Conservation (phyloP, 2,888 invertebrate species). For the Icerya purchasi region DNA sequence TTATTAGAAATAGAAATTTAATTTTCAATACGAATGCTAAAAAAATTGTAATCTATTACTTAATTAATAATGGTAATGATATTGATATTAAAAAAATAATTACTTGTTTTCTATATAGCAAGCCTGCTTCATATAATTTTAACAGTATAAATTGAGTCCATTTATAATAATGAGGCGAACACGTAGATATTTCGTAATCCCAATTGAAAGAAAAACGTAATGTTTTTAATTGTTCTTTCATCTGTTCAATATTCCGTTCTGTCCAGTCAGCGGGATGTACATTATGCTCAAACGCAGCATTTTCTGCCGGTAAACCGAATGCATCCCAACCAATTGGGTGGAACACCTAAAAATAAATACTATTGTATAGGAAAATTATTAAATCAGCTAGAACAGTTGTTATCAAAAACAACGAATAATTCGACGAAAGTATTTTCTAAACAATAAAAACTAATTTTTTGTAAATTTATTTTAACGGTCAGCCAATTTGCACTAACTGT, state of each 20-base stretch:
- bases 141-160: constrained; percentile 94
- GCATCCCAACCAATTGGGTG: constrained; percentile 99
- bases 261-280: constrained; percentile 77
- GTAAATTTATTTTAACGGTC: too few relatives aligned
- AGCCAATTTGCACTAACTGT: too few relatives aligned
- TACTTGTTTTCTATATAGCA: constrained; percentile 70
- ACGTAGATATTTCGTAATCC: constrained; percentile 73
- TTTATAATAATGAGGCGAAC: constrained; percentile 66
- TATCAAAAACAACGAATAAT: too few relatives aligned
- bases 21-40: too few relatives aligned
- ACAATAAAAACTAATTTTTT: too few relatives aligned
- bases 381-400: too few relatives aligned
- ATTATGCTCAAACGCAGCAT: constrained; percentile 77
- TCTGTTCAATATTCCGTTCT: constrained; percentile 51
- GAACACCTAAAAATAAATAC: constrained; percentile 39
- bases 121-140: constrained; percentile 57
- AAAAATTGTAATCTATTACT: too few relatives aligned
- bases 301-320: constrained; percentile 96
- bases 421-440: too few relatives aligned
- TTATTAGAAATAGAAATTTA: too few relatives aligned
- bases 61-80: too few relatives aligned
- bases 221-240: constrained; percentile 54
- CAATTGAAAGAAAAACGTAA: constrained; percentile 82
- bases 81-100: constrained; percentile 14
- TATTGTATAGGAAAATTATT: too few relatives aligned